Conservation (phyloP, 1,140 invertebrate genomes). For the Apis laboriosa region DNA sequence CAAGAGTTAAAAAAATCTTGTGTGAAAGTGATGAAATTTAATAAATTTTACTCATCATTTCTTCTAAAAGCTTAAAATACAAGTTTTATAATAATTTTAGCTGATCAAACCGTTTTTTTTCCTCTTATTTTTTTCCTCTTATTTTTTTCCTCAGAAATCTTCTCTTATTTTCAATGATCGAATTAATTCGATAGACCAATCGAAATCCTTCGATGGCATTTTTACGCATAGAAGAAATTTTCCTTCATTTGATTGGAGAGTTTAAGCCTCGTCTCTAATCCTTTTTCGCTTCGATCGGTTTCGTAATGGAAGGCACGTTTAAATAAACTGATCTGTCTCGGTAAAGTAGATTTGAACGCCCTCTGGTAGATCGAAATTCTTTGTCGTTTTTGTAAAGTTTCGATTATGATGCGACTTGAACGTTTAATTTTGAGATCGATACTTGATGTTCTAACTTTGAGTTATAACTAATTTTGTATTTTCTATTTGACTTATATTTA, state of each 20-base stretch:
- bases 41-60: background rate
- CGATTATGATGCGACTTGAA: background rate
- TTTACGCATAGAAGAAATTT: background rate
- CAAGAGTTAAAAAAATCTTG: background rate
- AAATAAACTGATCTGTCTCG: constrained; percentile 41
- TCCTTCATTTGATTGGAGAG: background rate
- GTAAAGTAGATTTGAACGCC: constrained; percentile 32
- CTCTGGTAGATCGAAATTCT: constrained; percentile 41
- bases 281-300: constrained; percentile 20
- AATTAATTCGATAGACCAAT: background rate
- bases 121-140: background rate
- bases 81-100: background rate
- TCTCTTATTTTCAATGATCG: background rate
- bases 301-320: constrained; percentile 32
- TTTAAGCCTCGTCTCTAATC: background rate
- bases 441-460: background rate
- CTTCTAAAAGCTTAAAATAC: background rate
- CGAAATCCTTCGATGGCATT: background rate
- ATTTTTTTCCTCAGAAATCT: background rate
- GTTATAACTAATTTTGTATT: background rate
- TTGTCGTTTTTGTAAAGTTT: constrained; percentile 25
- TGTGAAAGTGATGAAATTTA: background rate
- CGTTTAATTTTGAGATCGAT: background rate
- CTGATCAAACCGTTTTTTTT: background rate
- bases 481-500: no score